Conservation (phyloP, 2,888 invertebrate genomes). For the Romanomermis culicivorax region DNA sequence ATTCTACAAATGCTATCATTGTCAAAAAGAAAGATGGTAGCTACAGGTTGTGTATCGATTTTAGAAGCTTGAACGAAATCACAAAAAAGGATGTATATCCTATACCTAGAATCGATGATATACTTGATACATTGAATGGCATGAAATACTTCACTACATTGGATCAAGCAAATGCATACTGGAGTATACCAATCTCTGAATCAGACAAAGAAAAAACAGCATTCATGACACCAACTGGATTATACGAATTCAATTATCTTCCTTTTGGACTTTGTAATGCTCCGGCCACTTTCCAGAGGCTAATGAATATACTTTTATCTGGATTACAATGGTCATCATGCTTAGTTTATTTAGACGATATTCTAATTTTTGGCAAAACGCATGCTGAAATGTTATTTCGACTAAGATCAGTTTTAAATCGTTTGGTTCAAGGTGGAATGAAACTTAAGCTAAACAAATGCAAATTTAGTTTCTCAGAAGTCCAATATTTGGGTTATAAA, state of each 20-base stretch:
- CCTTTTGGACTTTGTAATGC: constrained; percentile 14
- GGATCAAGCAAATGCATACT: constrained; percentile 9
- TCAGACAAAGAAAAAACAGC: constrained; percentile 12
- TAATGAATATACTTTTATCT: not conserved
- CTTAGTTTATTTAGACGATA: constrained; percentile 8
- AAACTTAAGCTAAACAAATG: constrained; percentile 5
- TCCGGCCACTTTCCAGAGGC: constrained; percentile 13
- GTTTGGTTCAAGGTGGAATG: not conserved
- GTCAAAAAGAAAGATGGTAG: not conserved
- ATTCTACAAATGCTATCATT: not conserved
- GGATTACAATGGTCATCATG: constrained; percentile 1
- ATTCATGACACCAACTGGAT: constrained; percentile 10
- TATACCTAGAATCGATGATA: constrained; percentile 1
- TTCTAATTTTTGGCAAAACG: not conserved
- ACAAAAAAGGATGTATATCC: constrained; percentile 3
- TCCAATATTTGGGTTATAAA: constrained; percentile 2
- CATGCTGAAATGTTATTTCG: not conserved
- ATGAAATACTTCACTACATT: constrained; percentile 7
- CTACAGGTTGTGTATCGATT: not conserved
- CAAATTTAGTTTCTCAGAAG: not conserved
- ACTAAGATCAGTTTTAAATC: not conserved
- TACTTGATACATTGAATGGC: constrained; percentile 1
- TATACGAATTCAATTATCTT: constrained; percentile 13
- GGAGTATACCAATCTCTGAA: constrained; percentile 7
- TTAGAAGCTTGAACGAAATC: not conserved